Evolutionary conservation across 2,113 vertebrate genomes (phyloP), one percentile per base, ranked within the genome.

Genomic region (Sceloporus tristichus): DNA sequence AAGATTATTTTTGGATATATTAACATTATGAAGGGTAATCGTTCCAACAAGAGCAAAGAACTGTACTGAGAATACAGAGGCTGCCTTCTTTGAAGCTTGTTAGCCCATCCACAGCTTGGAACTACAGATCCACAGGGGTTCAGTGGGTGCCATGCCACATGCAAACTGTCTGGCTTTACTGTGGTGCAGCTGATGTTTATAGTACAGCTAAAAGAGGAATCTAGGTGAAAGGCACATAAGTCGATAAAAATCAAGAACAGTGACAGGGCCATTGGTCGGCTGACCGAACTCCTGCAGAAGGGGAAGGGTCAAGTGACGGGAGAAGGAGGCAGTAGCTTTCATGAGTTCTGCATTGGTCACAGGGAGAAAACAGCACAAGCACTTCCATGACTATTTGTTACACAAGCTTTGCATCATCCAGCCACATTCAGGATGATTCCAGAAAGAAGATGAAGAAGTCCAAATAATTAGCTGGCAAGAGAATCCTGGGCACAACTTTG

Each of bases 191-290:
- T 76, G 23, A 18, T 68, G 73, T 66, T 76, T 77, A 83, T 66
- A 76, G 42, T 66, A 54, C 56, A 68, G 23, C 40, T 34, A 29
- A 14, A 56, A 16, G 14, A 38, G 73, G 21, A 62, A 48, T 82
- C 40, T 76, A 48, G 71, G 80, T 70, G n/a, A 88, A 83, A 88
- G 73, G 81, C 87, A 4, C 2, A 25, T 40, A 74, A 34, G 21
- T 56, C 78, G 80, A 70, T 77, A 88, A 80, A 79, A 80, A 76
- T 21, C 27, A 77, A 83, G 66, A 53, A 13, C 16, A 4, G 10
- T 68, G 23, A 18, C 21, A 66, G 40, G 54, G 25, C 10, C 40
- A 16, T 23, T 81, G 84, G 73, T 25, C 40, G 14, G 34, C 48
- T 48, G n/a, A 16, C 25, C 13, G 14, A 73, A 25, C 19, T 87